Evolutionary conservation across 2,888 invertebrate species (phyloP).

Genomic region (Lithophane leautieri): DNA sequence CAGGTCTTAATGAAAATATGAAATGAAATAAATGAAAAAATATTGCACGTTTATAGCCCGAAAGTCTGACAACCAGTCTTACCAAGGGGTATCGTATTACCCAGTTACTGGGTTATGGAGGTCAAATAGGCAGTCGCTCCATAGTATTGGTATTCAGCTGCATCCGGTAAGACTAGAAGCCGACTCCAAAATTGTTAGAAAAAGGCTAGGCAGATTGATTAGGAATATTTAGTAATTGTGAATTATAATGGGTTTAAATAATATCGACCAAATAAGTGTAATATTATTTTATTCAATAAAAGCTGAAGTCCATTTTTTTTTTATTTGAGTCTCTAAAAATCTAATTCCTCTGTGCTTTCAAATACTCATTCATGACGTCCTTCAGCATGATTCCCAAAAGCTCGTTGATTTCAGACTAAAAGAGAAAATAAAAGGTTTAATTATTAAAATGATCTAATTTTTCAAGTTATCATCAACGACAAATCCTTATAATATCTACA

Average conservation of each 20-base stretch:
- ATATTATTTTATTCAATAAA: slow-evolving; percentile 4
- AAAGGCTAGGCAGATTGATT: too few relatives aligned
- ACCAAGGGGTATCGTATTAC: too few relatives aligned
- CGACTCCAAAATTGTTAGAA: too few relatives aligned
- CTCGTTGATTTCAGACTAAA: slow-evolving; percentile 54
- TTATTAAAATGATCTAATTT: neutral
- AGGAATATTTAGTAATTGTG: neutral
- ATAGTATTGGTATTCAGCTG: too few relatives aligned
- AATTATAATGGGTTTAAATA: neutral
- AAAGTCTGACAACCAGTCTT: too few relatives aligned
- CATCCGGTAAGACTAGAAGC: too few relatives aligned
- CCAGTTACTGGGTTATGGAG: too few relatives aligned
- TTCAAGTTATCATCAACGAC: neutral
- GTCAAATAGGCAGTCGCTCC: too few relatives aligned
- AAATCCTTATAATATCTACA: neutral
- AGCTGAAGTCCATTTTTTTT: neutral
- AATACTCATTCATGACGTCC: slow-evolving; percentile 43
- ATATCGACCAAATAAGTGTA: neutral
- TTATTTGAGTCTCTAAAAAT: neutral
- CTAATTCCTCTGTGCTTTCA: slow-evolving; percentile 24
- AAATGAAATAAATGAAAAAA: too few relatives aligned
- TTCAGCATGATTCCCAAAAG: slow-evolving; percentile 42
- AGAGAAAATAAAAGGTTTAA: slow-evolving; percentile 1
- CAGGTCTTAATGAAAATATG: too few relatives aligned
- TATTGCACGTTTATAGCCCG: neutral